Evolutionary conservation across 2,113 vertebrate genomes (phyloP).

Genomic region (Cynocephalus volans): DNA sequence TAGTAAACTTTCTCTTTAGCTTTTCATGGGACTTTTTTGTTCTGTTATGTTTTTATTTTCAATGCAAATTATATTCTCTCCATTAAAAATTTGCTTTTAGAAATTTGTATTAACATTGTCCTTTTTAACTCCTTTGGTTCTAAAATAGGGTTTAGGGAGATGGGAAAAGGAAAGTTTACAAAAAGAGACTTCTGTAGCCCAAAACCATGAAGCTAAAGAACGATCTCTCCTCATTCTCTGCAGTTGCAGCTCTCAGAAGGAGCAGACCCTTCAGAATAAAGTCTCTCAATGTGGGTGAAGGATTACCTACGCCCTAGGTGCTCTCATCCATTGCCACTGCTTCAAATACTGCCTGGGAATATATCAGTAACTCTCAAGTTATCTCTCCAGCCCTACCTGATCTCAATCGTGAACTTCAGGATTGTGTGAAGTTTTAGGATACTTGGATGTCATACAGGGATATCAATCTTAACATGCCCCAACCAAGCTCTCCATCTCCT

Average conservation of each 20-base stretch:
- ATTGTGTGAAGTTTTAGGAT: not conserved
- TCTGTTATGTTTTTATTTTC: conserved; percentile 52
- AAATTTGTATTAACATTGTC: not conserved
- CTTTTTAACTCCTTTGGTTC: not conserved
- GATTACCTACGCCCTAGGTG: not conserved
- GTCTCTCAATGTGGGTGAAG: not conserved
- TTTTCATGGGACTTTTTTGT: not conserved
- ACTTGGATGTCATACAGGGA: not conserved
- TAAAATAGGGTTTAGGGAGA: not conserved
- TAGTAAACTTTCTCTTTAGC: not conserved
- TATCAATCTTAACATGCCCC: not conserved
- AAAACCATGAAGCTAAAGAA: not conserved
- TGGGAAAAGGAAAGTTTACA: not conserved
- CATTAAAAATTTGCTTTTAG: conserved; percentile 12
- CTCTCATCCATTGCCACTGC: too few relatives aligned
- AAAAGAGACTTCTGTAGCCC: not conserved
- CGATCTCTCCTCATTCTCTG: rapidly evolving
- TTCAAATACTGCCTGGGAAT: not conserved
- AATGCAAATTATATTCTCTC: not conserved
- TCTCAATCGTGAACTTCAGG: not conserved
- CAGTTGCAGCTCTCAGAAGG: not conserved
- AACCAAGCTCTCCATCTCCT: not conserved
- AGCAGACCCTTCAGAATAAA: not conserved
- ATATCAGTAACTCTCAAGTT: not conserved
- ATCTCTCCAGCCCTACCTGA: not conserved